Evolutionary conservation across 1,140 invertebrate genomes (phyloP).

Genomic region (Thaumatotibia leucotreta): DNA sequence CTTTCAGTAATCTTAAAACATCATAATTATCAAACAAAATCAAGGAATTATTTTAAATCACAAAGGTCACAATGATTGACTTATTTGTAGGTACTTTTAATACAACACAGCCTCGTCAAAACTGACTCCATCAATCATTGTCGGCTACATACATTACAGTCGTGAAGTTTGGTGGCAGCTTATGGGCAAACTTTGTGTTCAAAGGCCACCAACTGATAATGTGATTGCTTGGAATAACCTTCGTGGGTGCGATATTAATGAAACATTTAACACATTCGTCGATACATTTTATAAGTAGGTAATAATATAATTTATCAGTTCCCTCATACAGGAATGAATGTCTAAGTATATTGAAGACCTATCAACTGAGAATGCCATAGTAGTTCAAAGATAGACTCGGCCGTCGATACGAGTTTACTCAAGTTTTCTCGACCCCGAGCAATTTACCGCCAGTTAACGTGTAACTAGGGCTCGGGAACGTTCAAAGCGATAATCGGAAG

Average conservation of each 20-base stretch:
- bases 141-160: background rate
- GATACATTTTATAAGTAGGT: no score
- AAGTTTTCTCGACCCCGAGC: background rate
- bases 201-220: background rate
- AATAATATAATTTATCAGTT: no score
- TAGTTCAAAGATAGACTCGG: background rate
- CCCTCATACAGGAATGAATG: no score
- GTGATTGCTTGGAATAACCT: background rate
- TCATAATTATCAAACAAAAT: background rate
- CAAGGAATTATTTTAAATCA: background rate
- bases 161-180: background rate
- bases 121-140: background rate
- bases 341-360: no score
- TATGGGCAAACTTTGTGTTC: background rate
- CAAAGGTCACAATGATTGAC: background rate
- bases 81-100: background rate
- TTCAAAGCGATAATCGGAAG: background rate
- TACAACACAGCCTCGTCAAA: slow-evolving; percentile 8
- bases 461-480: no score
- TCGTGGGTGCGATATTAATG: background rate
- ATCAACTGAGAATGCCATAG: background rate
- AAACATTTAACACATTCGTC: background rate
- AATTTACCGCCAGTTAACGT: background rate
- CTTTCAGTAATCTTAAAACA: background rate
- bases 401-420: background rate